Evolutionary conservation across 2,113 vertebrate species (phyloP).

Genomic region (Heterocephalus glaber): DNA sequence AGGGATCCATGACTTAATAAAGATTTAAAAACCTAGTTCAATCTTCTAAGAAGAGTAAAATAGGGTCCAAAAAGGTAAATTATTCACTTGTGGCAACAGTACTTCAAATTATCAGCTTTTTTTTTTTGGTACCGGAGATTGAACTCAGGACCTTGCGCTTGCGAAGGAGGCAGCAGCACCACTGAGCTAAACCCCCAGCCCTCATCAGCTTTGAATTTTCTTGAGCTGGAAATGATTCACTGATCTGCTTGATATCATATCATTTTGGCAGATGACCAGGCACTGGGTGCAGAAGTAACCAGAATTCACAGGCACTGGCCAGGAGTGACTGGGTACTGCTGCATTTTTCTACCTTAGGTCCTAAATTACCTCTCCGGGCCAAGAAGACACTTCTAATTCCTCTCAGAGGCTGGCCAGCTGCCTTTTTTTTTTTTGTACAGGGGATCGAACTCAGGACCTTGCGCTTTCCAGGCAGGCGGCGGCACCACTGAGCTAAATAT

Average conservation of each 20-base stretch:
- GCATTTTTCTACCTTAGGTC: neutral
- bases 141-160: no score
- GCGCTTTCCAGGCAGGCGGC: no score
- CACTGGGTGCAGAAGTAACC: neutral
- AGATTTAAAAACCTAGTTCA: conserved; percentile 48
- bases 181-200: no score
- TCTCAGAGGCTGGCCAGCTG: neutral
- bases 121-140: no score
- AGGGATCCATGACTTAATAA: conserved; percentile 27
- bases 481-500: no score
- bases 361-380: conserved; percentile 29
- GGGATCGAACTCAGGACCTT: no score
- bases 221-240: conserved; percentile 39
- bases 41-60: conserved; percentile 39
- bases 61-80: conserved; percentile 22
- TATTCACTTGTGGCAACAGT: neutral
- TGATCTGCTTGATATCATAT: conserved; percentile 14
- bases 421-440: no score
- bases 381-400: neutral
- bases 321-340: neutral
- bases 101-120: conserved; percentile 31
- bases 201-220: conserved; percentile 26
- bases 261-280: conserved; percentile 45
- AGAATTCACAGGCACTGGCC: neutral
- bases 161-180: no score